phyloP scores from a whole-genome alignment of 2,113 vertebrate species.

The Arenaria interpres region DNA sequence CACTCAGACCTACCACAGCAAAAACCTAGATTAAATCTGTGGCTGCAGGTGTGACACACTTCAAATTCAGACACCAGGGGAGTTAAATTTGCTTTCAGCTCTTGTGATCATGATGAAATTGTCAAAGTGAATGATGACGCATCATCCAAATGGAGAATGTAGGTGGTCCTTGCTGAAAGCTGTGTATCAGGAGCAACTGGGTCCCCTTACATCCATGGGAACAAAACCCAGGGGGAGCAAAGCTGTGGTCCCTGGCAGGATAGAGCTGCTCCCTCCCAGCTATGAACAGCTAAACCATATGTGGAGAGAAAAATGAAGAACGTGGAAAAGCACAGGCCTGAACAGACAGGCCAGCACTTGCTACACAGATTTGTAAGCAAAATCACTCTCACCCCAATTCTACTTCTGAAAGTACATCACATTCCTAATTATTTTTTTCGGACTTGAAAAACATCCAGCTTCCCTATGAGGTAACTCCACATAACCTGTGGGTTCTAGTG shows the following conservation, averaged over 20 bases:
- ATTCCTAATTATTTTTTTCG: neutral
- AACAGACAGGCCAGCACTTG: neutral
- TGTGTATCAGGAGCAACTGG: neutral
- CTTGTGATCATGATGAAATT: neutral
- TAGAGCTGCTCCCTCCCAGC: neutral
- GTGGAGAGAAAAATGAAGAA: neutral
- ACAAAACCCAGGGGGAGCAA: neutral
- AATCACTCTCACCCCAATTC: neutral
- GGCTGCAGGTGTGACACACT: neutral
- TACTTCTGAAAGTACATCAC: neutral
- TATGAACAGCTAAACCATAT: neutral
- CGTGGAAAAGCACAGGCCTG: neutral
- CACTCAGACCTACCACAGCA: slow-evolving; percentile 9
- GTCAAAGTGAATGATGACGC: neutral
- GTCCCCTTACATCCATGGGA: neutral
- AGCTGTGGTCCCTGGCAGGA: neutral
- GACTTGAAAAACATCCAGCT: neutral
- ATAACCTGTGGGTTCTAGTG: neutral
- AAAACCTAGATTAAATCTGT: neutral
- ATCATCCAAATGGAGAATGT: neutral
- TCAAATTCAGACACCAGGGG: neutral
- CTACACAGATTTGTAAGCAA: neutral
- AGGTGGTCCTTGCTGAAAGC: neutral
- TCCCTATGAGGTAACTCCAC: neutral
- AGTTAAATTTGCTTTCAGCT: neutral